Conservation (phyloP, 2,113 vertebrate species). For the Clarias macrocephalus region DNA sequence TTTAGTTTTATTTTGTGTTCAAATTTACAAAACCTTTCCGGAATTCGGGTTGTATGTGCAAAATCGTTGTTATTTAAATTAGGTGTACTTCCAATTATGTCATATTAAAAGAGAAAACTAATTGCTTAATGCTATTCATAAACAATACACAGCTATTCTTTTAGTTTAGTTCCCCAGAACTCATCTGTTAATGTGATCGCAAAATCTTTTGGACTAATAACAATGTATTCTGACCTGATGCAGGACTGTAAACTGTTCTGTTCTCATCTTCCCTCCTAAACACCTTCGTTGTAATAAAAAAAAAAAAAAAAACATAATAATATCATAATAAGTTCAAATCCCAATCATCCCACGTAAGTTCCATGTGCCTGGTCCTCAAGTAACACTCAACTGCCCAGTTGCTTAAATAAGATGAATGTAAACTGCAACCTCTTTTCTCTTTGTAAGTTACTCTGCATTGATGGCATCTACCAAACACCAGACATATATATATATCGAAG, state of each 20-base stretch:
- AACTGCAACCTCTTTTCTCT: too few species aligned
- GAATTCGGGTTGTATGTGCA: too few species aligned
- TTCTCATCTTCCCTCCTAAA: background rate
- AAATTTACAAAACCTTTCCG: too few species aligned
- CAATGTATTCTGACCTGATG: background rate
- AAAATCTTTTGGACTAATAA: background rate
- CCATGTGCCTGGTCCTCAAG: background rate
- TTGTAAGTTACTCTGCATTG: too few species aligned
- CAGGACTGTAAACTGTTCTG: background rate
- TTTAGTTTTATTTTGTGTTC: too few species aligned
- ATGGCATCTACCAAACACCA: too few species aligned
- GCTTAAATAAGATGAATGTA: background rate
- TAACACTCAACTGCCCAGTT: background rate
- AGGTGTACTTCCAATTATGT: too few species aligned
- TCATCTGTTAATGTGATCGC: background rate
- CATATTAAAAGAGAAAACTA: background rate
- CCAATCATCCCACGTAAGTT: background rate
- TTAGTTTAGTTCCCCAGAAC: background rate
- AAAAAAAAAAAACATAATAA: background rate
- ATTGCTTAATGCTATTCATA: background rate
- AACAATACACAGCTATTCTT: background rate
- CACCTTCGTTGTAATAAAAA: background rate
- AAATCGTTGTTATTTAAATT: background rate
- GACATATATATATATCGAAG: too few species aligned
- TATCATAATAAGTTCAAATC: too few species aligned